A percentile compares a stretch with the other conserved stretches of the same genome.
Conservation (phyloP, 2,888 invertebrate species). For the Nycteola revayana region DNA sequence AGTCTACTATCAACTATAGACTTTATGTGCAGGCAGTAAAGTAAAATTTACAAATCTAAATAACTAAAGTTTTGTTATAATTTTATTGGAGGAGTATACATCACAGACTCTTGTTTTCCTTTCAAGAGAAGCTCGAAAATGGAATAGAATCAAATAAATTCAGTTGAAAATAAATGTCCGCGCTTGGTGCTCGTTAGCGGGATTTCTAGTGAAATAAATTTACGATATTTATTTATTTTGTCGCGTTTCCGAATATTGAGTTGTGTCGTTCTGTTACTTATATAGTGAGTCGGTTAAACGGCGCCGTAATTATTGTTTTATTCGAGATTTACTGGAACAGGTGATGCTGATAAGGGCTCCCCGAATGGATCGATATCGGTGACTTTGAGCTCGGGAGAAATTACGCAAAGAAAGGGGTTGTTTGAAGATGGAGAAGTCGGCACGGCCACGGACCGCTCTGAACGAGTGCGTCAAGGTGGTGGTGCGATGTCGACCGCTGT, state of each 20-base stretch:
- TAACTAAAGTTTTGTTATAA: conserved; percentile 2
- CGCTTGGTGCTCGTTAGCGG: conserved; percentile 48
- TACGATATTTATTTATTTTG: conserved; percentile 74
- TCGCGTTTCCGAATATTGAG: conserved; percentile 59
- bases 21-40: background rate
- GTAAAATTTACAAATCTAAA: background rate
- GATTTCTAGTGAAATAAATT: conserved; percentile 47
- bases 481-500: conserved; percentile 97
- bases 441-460: conserved; percentile 75
- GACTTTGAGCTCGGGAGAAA: conserved; percentile 59
- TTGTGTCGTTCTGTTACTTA: conserved; percentile 49
- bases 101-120: conserved; percentile 14
- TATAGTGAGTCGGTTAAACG: conserved; percentile 38
- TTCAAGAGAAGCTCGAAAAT: conserved; percentile 39
- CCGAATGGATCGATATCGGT: conserved; percentile 79
- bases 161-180: conserved; percentile 69
- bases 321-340: conserved; percentile 50
- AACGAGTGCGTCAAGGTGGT: conserved; percentile 98
- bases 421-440: conserved; percentile 73
- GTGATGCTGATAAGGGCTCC: conserved; percentile 68
- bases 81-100: conserved; percentile 4
- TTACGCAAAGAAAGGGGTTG: conserved; percentile 49
- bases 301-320: conserved; percentile 37
- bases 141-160: conserved; percentile 44
- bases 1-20: conserved; percentile 1